Evolutionary conservation across 2,113 vertebrate species (phyloP).

Genomic region (Oncorhynchus gorbuscha): DNA sequence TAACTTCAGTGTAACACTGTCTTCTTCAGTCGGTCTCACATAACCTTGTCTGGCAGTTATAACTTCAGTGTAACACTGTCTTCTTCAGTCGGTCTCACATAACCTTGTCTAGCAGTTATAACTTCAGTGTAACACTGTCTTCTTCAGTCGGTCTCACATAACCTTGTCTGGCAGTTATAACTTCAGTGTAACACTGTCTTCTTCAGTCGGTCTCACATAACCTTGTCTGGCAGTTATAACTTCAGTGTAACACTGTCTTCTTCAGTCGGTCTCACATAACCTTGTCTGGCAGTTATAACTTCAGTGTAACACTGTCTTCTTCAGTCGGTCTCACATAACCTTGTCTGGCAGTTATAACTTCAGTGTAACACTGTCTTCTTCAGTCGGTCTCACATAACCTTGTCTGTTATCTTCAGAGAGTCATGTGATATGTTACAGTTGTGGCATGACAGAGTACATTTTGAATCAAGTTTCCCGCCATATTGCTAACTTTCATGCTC

Average conservation of each 20-base stretch:
- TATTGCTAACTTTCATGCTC: conserved; percentile 84
- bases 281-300: no score
- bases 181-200: background rate
- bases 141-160: background rate
- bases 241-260: background rate
- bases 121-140: background rate
- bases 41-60: no score
- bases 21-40: background rate
- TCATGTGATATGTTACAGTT: background rate
- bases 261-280: background rate
- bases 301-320: background rate
- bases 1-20: background rate
- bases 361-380: background rate
- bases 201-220: background rate
- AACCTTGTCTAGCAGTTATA: no score
- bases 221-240: no score
- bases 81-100: background rate
- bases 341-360: conserved; percentile 1
- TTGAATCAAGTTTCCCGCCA: conserved; percentile 66
- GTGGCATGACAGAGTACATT: background rate
- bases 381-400: no score
- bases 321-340: background rate
- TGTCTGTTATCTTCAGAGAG: background rate
- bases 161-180: no score
- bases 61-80: no score